phyloP scores from a whole-genome alignment of 2,113 vertebrate species.

The Muscicapa adusta region DNA sequence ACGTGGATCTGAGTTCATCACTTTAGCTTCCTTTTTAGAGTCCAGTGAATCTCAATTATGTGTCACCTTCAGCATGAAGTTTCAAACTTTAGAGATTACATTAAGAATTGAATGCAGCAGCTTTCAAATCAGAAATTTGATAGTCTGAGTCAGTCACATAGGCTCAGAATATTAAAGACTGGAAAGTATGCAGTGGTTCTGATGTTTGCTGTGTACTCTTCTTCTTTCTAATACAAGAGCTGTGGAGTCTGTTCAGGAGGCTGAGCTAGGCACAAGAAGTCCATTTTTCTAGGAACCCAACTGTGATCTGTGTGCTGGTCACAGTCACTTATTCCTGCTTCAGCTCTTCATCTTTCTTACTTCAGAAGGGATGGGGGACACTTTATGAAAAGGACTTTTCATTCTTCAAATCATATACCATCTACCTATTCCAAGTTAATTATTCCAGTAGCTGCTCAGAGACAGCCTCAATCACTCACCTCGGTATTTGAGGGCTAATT shows the following conservation, averaged over 20 bases:
- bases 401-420: neutral
- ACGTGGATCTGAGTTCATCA: neutral
- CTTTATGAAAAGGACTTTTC: neutral
- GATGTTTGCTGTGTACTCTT: neutral
- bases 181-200: neutral
- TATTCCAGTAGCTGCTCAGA: neutral
- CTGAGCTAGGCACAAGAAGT: neutral
- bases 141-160: neutral
- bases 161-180: neutral
- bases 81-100: neutral
- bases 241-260: neutral
- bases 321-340: neutral
- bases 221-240: neutral
- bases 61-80: neutral
- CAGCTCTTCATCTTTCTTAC: neutral
- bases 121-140: neutral
- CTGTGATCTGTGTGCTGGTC: neutral
- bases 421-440: neutral
- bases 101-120: neutral
- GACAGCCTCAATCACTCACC: neutral
- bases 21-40: neutral
- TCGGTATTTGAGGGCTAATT: neutral
- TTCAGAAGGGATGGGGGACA: rapidly evolving
- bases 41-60: neutral
- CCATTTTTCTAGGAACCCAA: neutral